Conservation (phyloP, 2,113 vertebrate genomes). For the Rostratula benghalensis region DNA sequence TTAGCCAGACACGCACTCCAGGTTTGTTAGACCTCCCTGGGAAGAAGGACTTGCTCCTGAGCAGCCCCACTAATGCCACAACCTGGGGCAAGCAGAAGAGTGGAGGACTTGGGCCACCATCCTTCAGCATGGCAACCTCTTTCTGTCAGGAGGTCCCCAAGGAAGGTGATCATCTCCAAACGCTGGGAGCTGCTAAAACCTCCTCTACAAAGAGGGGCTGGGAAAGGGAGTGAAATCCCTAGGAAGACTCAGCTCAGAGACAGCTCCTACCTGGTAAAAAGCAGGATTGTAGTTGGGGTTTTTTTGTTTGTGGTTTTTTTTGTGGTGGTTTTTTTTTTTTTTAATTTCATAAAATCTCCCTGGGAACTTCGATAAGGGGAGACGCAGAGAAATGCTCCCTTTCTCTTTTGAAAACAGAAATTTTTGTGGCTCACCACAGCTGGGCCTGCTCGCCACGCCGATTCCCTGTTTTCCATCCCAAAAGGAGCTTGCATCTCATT, state of each 20-base stretch:
- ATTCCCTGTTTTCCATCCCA: neutral
- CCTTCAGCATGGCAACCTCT: neutral
- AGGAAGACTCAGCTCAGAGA: slow-evolving; percentile 65
- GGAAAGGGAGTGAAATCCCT: slow-evolving; percentile 47
- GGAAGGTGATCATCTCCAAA: neutral
- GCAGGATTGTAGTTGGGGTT: neutral
- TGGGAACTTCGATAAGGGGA: neutral
- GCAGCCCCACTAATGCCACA: neutral
- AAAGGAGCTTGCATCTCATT: neutral
- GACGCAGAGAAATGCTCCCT: neutral
- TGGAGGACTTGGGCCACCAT: neutral
- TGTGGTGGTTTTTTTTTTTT: neutral
- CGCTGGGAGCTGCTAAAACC: neutral
- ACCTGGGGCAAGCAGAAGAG: neutral
- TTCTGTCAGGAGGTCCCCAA: neutral
- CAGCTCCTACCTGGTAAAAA: slow-evolving; percentile 44
- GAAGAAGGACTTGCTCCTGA: neutral
- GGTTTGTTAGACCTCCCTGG: slow-evolving; percentile 25
- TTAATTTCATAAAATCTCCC: slow-evolving; percentile 24
- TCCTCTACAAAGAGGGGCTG: slow-evolving; percentile 29
- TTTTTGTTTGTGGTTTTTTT: neutral
- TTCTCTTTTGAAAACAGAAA: neutral
- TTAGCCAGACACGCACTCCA: slow-evolving; percentile 35
- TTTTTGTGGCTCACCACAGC: slow-evolving; percentile 6
- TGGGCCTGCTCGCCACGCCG: neutral